Evolutionary conservation across 2,888 invertebrate genomes (phyloP).

Genomic region (Rapana venosa): DNA sequence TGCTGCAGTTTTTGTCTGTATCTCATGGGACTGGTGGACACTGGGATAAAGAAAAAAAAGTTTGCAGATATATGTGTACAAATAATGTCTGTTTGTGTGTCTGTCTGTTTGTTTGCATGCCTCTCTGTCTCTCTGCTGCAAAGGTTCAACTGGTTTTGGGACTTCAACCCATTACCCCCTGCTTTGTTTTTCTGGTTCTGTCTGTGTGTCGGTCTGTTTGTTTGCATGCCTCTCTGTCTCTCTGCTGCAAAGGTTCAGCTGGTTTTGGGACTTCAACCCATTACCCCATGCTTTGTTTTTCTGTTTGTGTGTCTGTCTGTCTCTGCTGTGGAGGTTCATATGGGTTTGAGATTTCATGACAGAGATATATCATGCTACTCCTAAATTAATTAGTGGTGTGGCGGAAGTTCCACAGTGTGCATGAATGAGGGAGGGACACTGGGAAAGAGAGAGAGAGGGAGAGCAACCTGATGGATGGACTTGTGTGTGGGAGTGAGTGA

Average conservation of each 20-base stretch:
- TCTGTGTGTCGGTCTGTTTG: not conserved
- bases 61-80: no score
- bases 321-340: not conserved
- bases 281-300: not conserved
- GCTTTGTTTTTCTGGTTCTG: not conserved
- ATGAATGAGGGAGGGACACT: no score
- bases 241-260: not conserved
- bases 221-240: not conserved
- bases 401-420: not conserved
- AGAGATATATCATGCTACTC: no score
- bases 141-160: no score
- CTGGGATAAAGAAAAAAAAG: not conserved
- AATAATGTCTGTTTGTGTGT: constrained; percentile 11
- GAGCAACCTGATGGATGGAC: no score
- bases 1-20: no score
- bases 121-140: not conserved
- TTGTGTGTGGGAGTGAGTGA: not conserved
- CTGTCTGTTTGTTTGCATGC: not conserved
- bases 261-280: no score
- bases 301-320: constrained; percentile 7
- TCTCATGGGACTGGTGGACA: not conserved
- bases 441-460: no score
- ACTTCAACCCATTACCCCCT: no score
- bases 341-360: no score
- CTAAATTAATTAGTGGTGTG: not conserved